Percentiles rank a stretch among this genome's conserved stretches.
phyloP scores from a whole-genome alignment of 1,140 invertebrate species.

The Pseudoatta argentina region DNA sequence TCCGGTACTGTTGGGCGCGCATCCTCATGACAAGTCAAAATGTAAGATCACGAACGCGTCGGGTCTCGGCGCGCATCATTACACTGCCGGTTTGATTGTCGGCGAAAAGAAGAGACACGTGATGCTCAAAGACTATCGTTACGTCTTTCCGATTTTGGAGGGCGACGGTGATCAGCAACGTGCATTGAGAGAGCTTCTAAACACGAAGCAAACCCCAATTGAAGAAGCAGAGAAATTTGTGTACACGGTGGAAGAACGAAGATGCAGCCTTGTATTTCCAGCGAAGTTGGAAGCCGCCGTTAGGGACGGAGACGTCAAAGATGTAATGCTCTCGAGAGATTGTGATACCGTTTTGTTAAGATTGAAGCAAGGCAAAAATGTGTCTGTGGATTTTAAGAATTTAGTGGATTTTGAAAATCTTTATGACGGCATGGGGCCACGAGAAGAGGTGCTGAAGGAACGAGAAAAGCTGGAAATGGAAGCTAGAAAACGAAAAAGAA shows the following conservation, averaged over 20 bases:
- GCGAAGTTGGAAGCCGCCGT: constrained; percentile 92
- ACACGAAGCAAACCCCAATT: constrained; percentile 87
- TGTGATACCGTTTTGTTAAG: constrained; percentile 91
- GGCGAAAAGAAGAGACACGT: constrained; percentile 89
- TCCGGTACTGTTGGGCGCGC: constrained; percentile 90
- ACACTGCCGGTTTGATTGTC: constrained; percentile 86
- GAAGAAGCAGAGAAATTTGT: constrained; percentile 89
- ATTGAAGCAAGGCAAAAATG: constrained; percentile 90
- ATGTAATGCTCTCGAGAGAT: constrained; percentile 91
- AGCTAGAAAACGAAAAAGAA: constrained; percentile 88
- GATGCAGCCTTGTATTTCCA: constrained; percentile 92
- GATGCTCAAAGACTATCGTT: constrained; percentile 90
- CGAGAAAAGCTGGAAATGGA: constrained; percentile 88
- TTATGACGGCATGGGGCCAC: constrained; percentile 89
- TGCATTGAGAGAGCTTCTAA: constrained; percentile 88
- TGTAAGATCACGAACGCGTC: constrained; percentile 89
- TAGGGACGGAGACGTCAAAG: constrained; percentile 91
- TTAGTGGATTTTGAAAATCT: constrained; percentile 88
- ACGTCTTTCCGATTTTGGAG: constrained; percentile 91
- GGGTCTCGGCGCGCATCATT: constrained; percentile 87
- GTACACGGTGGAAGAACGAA: constrained; percentile 91
- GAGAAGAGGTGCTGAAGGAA: constrained; percentile 88
- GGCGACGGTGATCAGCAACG: constrained; percentile 89
- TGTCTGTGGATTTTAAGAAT: constrained; percentile 90
- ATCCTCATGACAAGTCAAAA: constrained; percentile 87